phyloP scores from a whole-genome alignment of 2,888 invertebrate species.

The Adelphocoris suturalis region DNA sequence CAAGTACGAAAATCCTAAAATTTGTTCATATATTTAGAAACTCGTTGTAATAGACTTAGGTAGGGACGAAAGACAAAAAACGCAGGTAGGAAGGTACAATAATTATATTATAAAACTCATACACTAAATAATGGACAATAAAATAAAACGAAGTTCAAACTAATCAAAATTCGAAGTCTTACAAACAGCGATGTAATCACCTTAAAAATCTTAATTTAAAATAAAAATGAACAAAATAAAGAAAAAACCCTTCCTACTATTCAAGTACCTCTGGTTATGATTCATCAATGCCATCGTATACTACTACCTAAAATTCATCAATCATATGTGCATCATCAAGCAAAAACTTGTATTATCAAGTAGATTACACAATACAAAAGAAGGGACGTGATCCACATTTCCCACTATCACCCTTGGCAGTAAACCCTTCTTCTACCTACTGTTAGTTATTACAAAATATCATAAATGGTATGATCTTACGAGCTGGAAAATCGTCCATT shows the following conservation, averaged over 20 bases:
- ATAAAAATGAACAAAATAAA: background rate
- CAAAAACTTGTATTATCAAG: background rate
- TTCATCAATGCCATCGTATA: constrained; percentile 28
- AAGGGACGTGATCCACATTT: background rate
- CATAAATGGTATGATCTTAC: constrained; percentile 16
- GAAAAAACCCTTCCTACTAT: constrained; percentile 12
- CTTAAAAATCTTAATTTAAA: constrained; percentile 3
- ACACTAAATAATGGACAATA: constrained; percentile 49
- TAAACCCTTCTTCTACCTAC: background rate
- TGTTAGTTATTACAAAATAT: background rate
- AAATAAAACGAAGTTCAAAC: background rate
- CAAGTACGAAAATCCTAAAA: too few species aligned
- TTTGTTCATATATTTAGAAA: too few species aligned
- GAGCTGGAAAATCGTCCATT: background rate
- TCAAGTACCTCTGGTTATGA: constrained; percentile 31
- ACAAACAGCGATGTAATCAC: constrained; percentile 63
- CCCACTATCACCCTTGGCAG: background rate
- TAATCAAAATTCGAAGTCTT: constrained; percentile 46
- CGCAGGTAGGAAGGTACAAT: constrained; percentile 26
- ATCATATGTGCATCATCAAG: constrained; percentile 24
- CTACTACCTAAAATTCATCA: constrained; percentile 11
- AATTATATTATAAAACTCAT: constrained; percentile 47
- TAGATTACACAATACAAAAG: constrained; percentile 7
- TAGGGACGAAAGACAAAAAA: background rate
- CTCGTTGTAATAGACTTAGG: background rate